Evolutionary conservation across 2,888 invertebrate genomes (phyloP), one percentile per base, ranked within the genome.

Genomic region (Erebia epiphron): DNA sequence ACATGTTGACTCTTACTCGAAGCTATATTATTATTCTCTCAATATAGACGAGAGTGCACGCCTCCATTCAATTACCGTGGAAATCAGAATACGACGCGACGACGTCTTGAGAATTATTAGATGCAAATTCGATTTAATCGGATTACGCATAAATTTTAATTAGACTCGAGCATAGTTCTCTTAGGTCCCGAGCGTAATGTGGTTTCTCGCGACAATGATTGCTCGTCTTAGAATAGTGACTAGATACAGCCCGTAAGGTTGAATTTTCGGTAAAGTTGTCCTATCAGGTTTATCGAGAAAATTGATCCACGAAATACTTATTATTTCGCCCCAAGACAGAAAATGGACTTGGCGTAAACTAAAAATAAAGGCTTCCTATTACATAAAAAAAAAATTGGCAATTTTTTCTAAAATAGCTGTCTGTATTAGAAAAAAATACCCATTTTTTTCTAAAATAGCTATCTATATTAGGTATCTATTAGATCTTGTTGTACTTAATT

Each of bases 51-150:
- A 26, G 58, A 58, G 8, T 67, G 67, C 58, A 58, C 16, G 58
- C 10, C 67, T 49, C 35, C 49, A 26, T 67, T 57, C 46, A 66
- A 66, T 66, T 67, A 58, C 49, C n/a, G n/a, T 21, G 58, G 18
- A 26, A 67, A 67, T 67, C 67, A 57, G 67, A 58, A 49, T 67
- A 26, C 58, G 49, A 49, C 49, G 58, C 58, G 54, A 67, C 58
- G 67, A 54, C 18, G 54, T 66, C 66, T 67, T 49, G 57, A 26
- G 57, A n/a, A 58, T 58, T 50, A 64, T 50, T 67, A 11, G 46
- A 67, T 67, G 67, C 49, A 67, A 67, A 67, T 58, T 57, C n/a
- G 49, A 65, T 56, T 64, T 65, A 65, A 65, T 65, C 65, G 54
- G 65, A 65, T 65, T 52, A 65, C 43, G 56, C 43, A 54, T 56